Evolutionary conservation across 2,888 invertebrate genomes (phyloP).

Genomic region (Gymnoscelis rufifasciata): DNA sequence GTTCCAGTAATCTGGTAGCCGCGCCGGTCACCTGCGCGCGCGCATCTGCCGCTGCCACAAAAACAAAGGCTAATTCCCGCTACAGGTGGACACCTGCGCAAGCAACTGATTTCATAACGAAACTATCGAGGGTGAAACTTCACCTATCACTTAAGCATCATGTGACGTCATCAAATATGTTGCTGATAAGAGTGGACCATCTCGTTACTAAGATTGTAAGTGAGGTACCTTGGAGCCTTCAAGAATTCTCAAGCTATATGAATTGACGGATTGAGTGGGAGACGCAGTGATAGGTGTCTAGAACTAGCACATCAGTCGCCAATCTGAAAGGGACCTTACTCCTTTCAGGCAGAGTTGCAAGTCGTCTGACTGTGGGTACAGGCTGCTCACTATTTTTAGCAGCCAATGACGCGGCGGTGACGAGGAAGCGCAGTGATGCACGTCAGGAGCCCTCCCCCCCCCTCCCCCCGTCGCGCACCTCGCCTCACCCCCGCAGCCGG

Average conservation of each 20-base stretch:
- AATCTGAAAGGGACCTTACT: conserved; percentile 5
- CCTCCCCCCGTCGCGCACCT: conserved; percentile 6
- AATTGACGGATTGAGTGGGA: conserved; percentile 26
- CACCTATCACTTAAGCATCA: background rate
- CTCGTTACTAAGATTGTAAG: too few relatives aligned
- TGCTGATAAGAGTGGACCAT: background rate
- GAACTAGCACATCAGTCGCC: conserved; percentile 2
- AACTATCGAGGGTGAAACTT: background rate
- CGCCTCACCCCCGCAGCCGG: too few relatives aligned
- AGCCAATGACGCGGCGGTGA: conserved; percentile 35
- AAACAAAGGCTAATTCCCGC: conserved; percentile 11
- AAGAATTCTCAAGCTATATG: too few relatives aligned
- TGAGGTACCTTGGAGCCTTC: too few relatives aligned
- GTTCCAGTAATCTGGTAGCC: conserved; percentile 9
- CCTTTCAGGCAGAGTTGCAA: background rate
- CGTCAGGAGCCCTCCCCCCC: conserved; percentile 16
- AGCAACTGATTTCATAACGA: background rate
- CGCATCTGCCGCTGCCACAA: conserved; percentile 10
- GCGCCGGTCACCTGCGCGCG: conserved; percentile 10
- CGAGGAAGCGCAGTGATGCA: conserved; percentile 29
- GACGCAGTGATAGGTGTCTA: conserved; percentile 26
- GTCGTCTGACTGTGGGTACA: background rate
- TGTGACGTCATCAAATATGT: background rate
- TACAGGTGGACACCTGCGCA: conserved; percentile 3
- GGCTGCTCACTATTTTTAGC: conserved; percentile 35